Percentiles rank a stretch among this genome's conserved stretches.
Evolutionary conservation across 30 jellyfish, hydroid and myxozoan genomes (phyloP).

Genomic region (Nemopilema nomurai): DNA sequence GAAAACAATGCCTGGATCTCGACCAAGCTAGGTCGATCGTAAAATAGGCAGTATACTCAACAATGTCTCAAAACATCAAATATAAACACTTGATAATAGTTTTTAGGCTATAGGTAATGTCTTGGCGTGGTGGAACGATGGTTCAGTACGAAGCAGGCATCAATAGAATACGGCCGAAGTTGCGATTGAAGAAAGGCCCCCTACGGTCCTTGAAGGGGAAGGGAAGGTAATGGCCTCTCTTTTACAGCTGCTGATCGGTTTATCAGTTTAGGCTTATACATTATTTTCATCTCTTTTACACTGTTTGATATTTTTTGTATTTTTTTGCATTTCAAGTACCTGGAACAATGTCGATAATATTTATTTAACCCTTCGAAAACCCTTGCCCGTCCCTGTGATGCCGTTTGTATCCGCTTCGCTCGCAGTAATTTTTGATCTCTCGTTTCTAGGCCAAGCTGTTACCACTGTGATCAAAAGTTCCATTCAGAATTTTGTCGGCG

Average conservation of each 20-base stretch:
- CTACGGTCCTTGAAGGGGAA: constrained; percentile 76
- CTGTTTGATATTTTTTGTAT: not conserved
- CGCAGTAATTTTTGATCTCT: constrained; percentile 10
- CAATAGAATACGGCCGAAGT: constrained; percentile 50
- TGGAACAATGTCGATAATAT: not conserved
- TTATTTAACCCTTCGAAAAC: not conserved
- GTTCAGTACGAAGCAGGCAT: constrained; percentile 58
- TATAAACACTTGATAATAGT: not conserved
- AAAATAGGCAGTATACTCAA: not conserved
- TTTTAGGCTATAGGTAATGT: constrained; percentile 56
- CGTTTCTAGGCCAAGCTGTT: constrained; percentile 51
- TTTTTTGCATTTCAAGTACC: not conserved
- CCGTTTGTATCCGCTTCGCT: not conserved
- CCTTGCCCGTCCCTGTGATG: not conserved
- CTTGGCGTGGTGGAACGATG: constrained; percentile 43
- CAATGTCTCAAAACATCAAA: constrained; percentile 25
- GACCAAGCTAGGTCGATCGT: constrained; percentile 24
- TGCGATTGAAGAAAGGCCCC: constrained; percentile 73
- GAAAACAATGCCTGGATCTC: constrained; percentile 54
- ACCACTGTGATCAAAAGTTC: constrained; percentile 47
- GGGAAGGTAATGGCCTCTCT: constrained; percentile 29
- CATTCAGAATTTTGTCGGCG: constrained; percentile 56
- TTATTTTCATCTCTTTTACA: not conserved
- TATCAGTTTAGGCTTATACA: not conserved
- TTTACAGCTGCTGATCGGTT: not conserved